Percentiles rank a stretch among this genome's conserved stretches.
phyloP scores from a whole-genome alignment of 2,113 vertebrate genomes.

The Dryoscopus gambensis region DNA sequence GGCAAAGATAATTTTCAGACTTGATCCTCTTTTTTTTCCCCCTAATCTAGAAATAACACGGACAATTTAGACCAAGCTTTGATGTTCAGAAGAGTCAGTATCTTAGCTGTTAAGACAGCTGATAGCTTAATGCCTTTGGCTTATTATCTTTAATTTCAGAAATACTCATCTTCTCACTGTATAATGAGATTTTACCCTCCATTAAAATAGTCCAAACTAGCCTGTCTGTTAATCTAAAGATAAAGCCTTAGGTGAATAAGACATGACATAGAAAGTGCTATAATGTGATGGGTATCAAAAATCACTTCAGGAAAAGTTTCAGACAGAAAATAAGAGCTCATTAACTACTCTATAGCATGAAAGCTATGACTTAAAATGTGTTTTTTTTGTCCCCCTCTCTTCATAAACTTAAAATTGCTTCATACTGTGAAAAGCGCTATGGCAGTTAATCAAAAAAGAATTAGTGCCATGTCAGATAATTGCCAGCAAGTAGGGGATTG shows the following conservation, averaged over 20 bases:
- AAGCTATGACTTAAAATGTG: neutral
- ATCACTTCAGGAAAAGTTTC: neutral
- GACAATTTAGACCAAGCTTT: constrained; percentile 32
- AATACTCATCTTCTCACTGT: neutral
- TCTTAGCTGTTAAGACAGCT: constrained; percentile 24
- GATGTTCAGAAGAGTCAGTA: constrained; percentile 28
- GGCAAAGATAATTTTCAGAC: neutral
- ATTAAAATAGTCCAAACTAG: neutral
- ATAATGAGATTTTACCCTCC: neutral
- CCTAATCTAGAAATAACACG: neutral
- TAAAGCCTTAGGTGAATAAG: neutral
- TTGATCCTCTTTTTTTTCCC: no score
- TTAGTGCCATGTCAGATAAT: neutral
- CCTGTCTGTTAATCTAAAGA: neutral
- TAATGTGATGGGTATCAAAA: neutral
- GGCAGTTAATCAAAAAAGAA: neutral
- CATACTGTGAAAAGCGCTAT: neutral
- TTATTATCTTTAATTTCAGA: constrained; percentile 44
- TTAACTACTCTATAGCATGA: neutral
- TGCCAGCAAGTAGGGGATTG: neutral
- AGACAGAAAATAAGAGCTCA: neutral
- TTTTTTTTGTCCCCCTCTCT: neutral
- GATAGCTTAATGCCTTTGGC: constrained; percentile 39
- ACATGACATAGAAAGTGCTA: neutral
- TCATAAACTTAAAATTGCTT: neutral